Conservation (phyloP, 2,797 vertebrate genomes). For the Carcharodon carcharias region DNA sequence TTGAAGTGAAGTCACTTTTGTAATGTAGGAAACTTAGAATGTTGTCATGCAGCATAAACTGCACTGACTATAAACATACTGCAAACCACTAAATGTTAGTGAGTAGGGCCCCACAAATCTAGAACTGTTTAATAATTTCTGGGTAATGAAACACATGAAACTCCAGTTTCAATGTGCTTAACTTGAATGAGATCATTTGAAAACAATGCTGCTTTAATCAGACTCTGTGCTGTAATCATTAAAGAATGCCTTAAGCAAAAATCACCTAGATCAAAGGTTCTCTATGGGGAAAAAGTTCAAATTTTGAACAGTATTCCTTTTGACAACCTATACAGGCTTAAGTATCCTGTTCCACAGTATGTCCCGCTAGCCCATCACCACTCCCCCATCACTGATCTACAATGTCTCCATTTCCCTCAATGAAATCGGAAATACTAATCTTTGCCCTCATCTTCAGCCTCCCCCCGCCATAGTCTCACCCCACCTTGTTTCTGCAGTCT, state of each 20-base stretch:
- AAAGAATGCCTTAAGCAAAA: conserved; percentile 37
- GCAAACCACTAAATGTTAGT: neutral
- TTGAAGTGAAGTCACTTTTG: neutral
- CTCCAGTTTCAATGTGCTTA: neutral
- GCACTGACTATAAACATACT: neutral
- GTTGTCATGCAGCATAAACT: neutral
- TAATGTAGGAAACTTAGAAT: neutral
- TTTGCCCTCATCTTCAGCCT: neutral
- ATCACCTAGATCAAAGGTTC: conserved; percentile 36
- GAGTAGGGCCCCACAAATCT: neutral
- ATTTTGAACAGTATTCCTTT: neutral
- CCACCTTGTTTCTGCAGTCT: neutral
- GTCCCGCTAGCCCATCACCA: neutral
- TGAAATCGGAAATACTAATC: neutral
- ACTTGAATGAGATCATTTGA: conserved; percentile 34
- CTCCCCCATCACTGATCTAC: neutral
- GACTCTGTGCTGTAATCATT: conserved; percentile 26
- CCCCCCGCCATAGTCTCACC: neutral
- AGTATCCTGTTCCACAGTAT: neutral
- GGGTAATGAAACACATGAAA: conserved; percentile 20
- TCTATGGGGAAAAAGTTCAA: conserved; percentile 28
- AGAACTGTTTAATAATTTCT: conserved; percentile 24
- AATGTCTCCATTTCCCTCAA: neutral
- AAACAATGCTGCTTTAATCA: conserved; percentile 39
- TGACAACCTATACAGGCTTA: neutral